phyloP scores from a whole-genome alignment of 2,797 vertebrate species.

The Cyprinodon diabolis region DNA sequence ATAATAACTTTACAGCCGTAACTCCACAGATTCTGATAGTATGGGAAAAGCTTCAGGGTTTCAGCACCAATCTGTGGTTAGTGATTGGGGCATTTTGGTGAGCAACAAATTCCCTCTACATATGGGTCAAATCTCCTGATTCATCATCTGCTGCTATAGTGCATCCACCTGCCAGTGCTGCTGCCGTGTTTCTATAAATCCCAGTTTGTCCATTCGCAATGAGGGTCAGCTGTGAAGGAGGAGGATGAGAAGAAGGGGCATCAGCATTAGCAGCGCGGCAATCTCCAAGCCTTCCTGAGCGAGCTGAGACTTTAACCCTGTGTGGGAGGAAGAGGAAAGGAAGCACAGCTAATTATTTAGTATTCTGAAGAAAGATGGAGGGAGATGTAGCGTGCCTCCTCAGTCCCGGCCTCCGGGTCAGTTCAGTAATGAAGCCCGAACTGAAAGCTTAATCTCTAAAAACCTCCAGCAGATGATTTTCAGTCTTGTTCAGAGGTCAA shows the following conservation, averaged over 20 bases:
- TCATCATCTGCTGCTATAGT: slow-evolving; percentile 26
- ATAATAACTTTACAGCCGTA: not conserved
- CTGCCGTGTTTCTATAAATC: slow-evolving; percentile 26
- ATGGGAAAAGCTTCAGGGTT: not conserved
- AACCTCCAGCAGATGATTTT: slow-evolving; percentile 38
- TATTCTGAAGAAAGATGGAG: slow-evolving; percentile 35
- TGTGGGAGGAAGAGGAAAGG: slow-evolving; percentile 53
- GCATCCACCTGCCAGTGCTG: slow-evolving; percentile 34
- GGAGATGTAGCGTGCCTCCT: slow-evolving; percentile 16
- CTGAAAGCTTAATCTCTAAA: slow-evolving; percentile 16
- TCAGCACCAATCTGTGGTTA: slow-evolving; percentile 19
- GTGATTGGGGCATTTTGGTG: slow-evolving; percentile 18
- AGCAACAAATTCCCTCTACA: slow-evolving; percentile 43
- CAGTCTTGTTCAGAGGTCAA: slow-evolving; percentile 65
- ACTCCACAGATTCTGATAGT: not conserved
- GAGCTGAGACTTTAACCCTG: slow-evolving; percentile 39
- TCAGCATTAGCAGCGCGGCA: slow-evolving; percentile 5
- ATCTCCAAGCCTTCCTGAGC: slow-evolving; percentile 39
- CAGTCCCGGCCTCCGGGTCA: slow-evolving; percentile 20
- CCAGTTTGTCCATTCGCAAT: slow-evolving; percentile 45
- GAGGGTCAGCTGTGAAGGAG: slow-evolving; percentile 59
- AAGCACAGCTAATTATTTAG: slow-evolving; percentile 55
- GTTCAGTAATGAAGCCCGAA: slow-evolving; percentile 28
- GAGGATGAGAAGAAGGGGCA: slow-evolving; percentile 25
- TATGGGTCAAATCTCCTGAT: slow-evolving; percentile 4